Evolutionary conservation across 2,888 invertebrate genomes (phyloP), one percentile per base, ranked within the genome.

Genomic region (Chrysomela aeneicollis): DNA sequence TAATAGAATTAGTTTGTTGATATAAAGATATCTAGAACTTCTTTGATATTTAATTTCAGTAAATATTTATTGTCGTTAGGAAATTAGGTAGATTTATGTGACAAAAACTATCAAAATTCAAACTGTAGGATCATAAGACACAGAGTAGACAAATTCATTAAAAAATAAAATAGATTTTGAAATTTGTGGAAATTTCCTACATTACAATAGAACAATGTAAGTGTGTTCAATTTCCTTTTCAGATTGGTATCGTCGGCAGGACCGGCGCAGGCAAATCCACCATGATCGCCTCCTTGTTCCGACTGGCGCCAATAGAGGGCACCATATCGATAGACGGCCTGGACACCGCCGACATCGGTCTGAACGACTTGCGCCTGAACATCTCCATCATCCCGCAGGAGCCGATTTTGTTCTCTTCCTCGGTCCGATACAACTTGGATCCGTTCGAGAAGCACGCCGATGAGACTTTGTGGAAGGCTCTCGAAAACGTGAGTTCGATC

Each of bases 201-300:
- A n/a, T n/a, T n/a, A n/a, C n/a, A n/a, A n/a, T n/a, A n/a, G n/a
- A n/a, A n/a, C n/a, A n/a, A n/a, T n/a, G n/a, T n/a, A n/a, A n/a
- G n/a, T n/a, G n/a, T n/a, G n/a, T n/a, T n/a, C n/a, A n/a, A n/a
- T n/a, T n/a, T n/a, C n/a, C n/a, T 59, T 76, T 78, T 50, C 60
- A 93, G 90, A 86, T 94, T 57, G 94, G 94, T 51, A 91, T 94
- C 66, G 93, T 94, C 0, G 95, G 95, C 0, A 87, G 95, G 54
- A 95, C 95, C 0, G 95, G 95, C 1, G 94, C 95, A 10, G 95
- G 94, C 2, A 94, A 94, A 80, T 92, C 92, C 0, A 92, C 93
- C 0, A 83, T 93, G 21, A 91, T 94, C 70, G 88, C 92, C 3
- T 92, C 94, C 0, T 82, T 97, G 21, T 97, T 96, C 82, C 87